Conservation (phyloP, 2,797 vertebrate genomes). For the Prunella strophiata region DNA sequence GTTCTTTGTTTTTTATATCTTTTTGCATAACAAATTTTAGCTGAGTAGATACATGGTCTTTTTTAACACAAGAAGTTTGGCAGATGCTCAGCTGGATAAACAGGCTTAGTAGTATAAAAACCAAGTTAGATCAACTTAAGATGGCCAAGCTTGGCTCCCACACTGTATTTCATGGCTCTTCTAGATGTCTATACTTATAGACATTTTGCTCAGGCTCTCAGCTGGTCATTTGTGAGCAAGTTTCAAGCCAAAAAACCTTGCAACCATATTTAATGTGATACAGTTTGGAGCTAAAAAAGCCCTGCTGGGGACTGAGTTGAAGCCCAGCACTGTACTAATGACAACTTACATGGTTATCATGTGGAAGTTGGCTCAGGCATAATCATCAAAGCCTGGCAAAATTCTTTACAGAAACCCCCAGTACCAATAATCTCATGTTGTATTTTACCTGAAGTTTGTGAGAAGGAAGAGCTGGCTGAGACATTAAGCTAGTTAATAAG, state of each 20-base stretch:
- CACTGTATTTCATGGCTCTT: neutral
- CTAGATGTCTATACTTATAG: neutral
- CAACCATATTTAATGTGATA: constrained; percentile 18
- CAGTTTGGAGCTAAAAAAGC: neutral
- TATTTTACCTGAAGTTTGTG: neutral
- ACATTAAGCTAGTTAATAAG: constrained; percentile 21
- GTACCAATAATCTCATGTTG: neutral
- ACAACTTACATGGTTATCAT: neutral
- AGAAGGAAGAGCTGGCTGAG: neutral
- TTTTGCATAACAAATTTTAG: neutral
- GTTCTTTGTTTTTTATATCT: neutral
- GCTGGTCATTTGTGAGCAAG: neutral
- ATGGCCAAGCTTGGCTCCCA: neutral
- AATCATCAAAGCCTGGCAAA: neutral
- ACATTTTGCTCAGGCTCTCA: neutral
- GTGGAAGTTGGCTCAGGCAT: neutral
- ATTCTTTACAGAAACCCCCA: neutral
- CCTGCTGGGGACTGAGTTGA: neutral
- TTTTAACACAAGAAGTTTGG: neutral
- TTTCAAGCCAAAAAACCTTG: neutral
- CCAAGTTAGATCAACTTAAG: neutral
- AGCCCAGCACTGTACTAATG: constrained; percentile 16
- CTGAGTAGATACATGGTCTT: neutral
- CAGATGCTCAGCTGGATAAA: neutral
- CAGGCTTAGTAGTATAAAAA: neutral